phyloP scores from a whole-genome alignment of 2,113 vertebrate genomes.

The Gadus macrocephalus region DNA sequence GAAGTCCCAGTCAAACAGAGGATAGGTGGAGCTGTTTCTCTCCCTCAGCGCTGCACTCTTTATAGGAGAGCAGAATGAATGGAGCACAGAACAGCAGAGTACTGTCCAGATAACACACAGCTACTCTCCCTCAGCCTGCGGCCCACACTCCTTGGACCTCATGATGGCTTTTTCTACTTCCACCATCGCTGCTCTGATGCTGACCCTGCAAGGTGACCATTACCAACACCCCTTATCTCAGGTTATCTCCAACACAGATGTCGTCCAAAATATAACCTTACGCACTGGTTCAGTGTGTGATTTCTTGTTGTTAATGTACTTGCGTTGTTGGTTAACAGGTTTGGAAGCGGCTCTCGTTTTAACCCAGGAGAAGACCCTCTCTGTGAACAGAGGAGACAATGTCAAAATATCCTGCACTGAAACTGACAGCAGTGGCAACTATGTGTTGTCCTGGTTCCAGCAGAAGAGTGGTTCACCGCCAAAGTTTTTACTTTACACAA shows the following conservation, averaged over 20 bases:
- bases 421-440: background rate
- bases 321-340: constrained; percentile 16
- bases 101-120: background rate
- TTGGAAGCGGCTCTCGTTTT: constrained; percentile 21
- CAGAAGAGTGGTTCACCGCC: constrained; percentile 26
- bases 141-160: background rate
- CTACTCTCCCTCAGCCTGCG: background rate
- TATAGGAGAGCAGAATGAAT: background rate
- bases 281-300: too few relatives aligned
- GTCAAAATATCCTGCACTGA: constrained; percentile 20
- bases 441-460: constrained; percentile 22
- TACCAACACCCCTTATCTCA: background rate
- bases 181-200: constrained; percentile 8
- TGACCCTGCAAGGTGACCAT: constrained; percentile 24
- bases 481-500: constrained; percentile 8
- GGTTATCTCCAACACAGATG: background rate
- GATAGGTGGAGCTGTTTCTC: background rate
- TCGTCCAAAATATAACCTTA: background rate
- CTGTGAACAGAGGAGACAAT: constrained; percentile 9
- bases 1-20: background rate
- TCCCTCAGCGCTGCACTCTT: background rate
- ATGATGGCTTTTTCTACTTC: constrained; percentile 6
- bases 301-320: background rate
- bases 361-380: constrained; percentile 27
- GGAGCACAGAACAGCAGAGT: background rate